phyloP scores from a whole-genome alignment of 2,888 invertebrate genomes.

The Tolmerus cingulatus region DNA sequence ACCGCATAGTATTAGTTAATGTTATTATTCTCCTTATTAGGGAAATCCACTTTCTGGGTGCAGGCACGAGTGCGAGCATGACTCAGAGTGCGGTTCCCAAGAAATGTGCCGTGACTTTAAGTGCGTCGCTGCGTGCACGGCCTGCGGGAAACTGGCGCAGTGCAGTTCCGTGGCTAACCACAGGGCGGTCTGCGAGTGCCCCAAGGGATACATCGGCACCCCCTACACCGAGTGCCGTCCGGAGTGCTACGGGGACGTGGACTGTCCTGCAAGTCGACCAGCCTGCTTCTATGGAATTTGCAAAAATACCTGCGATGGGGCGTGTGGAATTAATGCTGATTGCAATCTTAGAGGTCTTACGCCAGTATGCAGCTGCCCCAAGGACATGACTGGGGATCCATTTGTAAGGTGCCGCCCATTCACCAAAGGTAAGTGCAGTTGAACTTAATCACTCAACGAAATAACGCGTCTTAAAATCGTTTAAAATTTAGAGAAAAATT shows the following conservation, averaged over 20 bases:
- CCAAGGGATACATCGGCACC: conserved; percentile 82
- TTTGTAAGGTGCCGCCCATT: conserved; percentile 83
- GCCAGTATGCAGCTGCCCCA: conserved; percentile 86
- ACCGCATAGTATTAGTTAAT: background rate
- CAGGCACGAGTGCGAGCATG: conserved; percentile 82
- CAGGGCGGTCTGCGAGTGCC: conserved; percentile 80
- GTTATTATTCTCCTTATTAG: conserved; percentile 53
- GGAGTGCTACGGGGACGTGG: conserved; percentile 80
- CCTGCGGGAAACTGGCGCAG: conserved; percentile 81
- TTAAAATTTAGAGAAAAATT: too few relatives aligned
- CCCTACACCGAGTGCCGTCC: conserved; percentile 79
- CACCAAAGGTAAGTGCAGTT: conserved; percentile 71
- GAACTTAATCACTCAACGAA: background rate
- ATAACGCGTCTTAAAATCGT: too few relatives aligned
- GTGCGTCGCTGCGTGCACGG: conserved; percentile 78
- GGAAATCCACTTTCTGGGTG: conserved; percentile 82
- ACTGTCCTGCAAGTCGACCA: conserved; percentile 79
- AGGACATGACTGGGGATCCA: conserved; percentile 87
- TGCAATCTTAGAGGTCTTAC: conserved; percentile 80
- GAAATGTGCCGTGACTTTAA: conserved; percentile 78
- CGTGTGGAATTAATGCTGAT: conserved; percentile 81
- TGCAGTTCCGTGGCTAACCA: conserved; percentile 80
- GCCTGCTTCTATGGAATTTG: conserved; percentile 85
- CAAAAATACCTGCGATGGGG: conserved; percentile 82
- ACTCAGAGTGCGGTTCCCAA: conserved; percentile 75